Evolutionary conservation across 1,140 invertebrate genomes (phyloP).

Genomic region (Nylanderia fulva): DNA sequence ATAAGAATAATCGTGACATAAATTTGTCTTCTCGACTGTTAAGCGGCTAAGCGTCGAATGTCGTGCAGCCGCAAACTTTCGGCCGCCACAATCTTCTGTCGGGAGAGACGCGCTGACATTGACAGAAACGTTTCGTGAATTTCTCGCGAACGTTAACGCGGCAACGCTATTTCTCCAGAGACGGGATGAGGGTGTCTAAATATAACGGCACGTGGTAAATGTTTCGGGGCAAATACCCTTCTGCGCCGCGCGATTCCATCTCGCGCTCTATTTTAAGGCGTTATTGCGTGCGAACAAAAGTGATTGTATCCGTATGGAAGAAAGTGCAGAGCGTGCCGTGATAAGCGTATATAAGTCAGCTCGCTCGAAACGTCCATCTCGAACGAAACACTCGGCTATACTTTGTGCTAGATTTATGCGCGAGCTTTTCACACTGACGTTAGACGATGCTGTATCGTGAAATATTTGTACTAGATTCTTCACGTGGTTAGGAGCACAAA

Average conservation of each 20-base stretch:
- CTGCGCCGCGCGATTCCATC: slow-evolving; percentile 35
- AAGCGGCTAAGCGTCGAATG: slow-evolving; percentile 8
- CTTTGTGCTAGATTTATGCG: slow-evolving; percentile 42
- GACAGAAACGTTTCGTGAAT: slow-evolving; percentile 49
- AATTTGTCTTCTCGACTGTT: not conserved
- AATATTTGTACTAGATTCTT: slow-evolving; percentile 24
- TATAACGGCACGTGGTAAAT: slow-evolving; percentile 47
- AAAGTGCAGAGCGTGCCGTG: slow-evolving; percentile 64
- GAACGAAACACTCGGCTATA: slow-evolving; percentile 28
- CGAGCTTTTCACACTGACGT: slow-evolving; percentile 27
- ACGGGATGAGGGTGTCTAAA: slow-evolving; percentile 43
- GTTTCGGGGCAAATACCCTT: not conserved
- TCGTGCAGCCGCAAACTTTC: slow-evolving; percentile 14
- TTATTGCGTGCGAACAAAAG: slow-evolving; percentile 67
- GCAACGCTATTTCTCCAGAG: slow-evolving; percentile 17
- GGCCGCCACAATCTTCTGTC: not conserved
- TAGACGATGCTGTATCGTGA: slow-evolving; percentile 23
- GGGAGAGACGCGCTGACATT: slow-evolving; percentile 31
- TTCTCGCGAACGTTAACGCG: slow-evolving; percentile 31
- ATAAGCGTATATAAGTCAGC: slow-evolving; percentile 53
- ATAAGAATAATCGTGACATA: not conserved
- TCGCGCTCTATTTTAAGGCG: slow-evolving; percentile 52
- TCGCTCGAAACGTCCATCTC: slow-evolving; percentile 56
- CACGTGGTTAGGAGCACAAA: not conserved
- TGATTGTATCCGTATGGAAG: slow-evolving; percentile 58